phyloP scores from a whole-genome alignment of 1,140 invertebrate species.

The Dendrolimus punctatus region DNA sequence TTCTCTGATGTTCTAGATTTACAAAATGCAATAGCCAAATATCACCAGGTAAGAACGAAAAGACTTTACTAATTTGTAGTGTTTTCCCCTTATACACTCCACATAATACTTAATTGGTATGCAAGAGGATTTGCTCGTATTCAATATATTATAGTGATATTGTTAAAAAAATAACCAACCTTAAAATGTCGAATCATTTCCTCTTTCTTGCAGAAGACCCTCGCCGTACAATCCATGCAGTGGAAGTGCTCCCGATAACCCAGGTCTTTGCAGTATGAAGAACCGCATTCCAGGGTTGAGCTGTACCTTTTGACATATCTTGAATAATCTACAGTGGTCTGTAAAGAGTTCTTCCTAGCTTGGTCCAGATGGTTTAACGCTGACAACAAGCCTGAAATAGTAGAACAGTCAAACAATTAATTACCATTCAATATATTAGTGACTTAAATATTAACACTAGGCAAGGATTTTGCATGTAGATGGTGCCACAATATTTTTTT shows the following conservation, averaged over 20 bases:
- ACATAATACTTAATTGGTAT: no score
- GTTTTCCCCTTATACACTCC: no score
- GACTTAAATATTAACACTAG: no score
- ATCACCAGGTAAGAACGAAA: no score
- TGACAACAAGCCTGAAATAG: constrained; percentile 71
- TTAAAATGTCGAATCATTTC: constrained; percentile 98
- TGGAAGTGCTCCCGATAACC: constrained; percentile 97
- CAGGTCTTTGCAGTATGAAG: constrained; percentile 84
- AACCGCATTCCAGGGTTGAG: constrained; percentile 84
- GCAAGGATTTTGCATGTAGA: no score
- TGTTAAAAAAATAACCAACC: constrained; percentile 23
- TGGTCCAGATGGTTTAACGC: constrained; percentile 70
- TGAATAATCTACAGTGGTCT: constrained; percentile 80
- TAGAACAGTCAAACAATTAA: constrained; percentile 10
- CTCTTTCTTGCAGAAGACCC: constrained; percentile 97
- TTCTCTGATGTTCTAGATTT: no score
- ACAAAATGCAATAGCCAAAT: no score
- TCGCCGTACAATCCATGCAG: constrained; percentile 90
- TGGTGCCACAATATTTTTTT: no score
- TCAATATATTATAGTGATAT: no score
- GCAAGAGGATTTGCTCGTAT: no score
- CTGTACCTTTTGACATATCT: constrained; percentile 85
- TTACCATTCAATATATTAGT: no score
- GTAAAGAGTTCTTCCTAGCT: constrained; percentile 57
- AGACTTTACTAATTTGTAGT: no score